phyloP scores from a whole-genome alignment of 2,113 vertebrate genomes.

The Epinephelus lanceolatus region DNA sequence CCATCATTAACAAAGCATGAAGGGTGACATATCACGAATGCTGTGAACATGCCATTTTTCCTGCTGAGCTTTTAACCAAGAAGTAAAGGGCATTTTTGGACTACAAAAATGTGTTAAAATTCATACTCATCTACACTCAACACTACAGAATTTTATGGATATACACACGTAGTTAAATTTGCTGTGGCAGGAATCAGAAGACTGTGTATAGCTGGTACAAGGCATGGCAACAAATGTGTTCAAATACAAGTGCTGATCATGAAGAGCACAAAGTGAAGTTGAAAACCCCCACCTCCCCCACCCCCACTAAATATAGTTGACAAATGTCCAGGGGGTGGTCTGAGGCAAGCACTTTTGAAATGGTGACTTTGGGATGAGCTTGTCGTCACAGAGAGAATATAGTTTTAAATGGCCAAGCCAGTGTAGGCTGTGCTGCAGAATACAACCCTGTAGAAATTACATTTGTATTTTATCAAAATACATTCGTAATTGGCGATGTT shows the following conservation, averaged over 20 bases:
- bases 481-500: no score
- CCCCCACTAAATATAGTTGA: constrained; percentile 48
- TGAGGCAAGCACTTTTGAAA: constrained; percentile 60
- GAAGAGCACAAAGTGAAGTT: constrained; percentile 33
- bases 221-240: neutral
- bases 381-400: constrained; percentile 26
- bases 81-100: constrained; percentile 8
- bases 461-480: no score
- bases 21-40: constrained; percentile 56
- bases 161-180: neutral
- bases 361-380: constrained; percentile 60
- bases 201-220: neutral
- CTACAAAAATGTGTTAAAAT: neutral
- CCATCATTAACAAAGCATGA: constrained; percentile 75
- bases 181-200: neutral
- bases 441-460: no score
- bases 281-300: constrained; percentile 24
- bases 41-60: constrained; percentile 52
- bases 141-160: neutral
- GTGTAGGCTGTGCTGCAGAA: neutral
- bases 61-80: constrained; percentile 1
- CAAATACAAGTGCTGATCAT: constrained; percentile 30
- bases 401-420: constrained; percentile 10
- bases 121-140: neutral
- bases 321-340: constrained; percentile 41